phyloP scores from a whole-genome alignment of 2,797 vertebrate genomes.

The Diglossa cyanea region DNA sequence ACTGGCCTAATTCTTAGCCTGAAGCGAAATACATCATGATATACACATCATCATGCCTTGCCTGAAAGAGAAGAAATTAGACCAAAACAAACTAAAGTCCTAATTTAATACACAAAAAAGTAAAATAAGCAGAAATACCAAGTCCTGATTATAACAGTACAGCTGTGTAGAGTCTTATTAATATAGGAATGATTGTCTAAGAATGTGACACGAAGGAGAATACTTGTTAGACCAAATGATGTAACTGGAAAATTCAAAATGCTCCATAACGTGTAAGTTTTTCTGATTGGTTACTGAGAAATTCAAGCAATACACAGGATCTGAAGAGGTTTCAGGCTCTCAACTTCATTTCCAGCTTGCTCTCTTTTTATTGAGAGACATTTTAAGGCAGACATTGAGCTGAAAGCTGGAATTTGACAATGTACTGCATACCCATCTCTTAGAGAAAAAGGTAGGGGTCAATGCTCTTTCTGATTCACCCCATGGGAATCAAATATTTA shows the following conservation, averaged over 20 bases:
- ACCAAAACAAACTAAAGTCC: background rate
- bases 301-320: background rate
- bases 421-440: fast-evolving
- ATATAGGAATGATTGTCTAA: background rate
- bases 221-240: background rate
- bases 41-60: background rate
- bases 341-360: background rate
- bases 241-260: background rate
- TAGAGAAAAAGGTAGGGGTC: background rate
- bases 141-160: background rate
- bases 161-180: background rate
- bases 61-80: background rate
- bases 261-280: background rate
- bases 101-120: background rate
- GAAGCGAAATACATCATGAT: background rate
- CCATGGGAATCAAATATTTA: background rate
- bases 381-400: background rate
- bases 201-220: background rate
- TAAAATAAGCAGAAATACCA: background rate
- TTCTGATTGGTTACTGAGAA: background rate
- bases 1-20: background rate
- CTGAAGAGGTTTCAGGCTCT: background rate
- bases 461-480: background rate
- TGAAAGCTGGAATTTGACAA: background rate
- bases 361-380: background rate